Base-by-base conservation (phyloP, 2,113 vertebrate species). In the Brachionichthys hirsutus region DNA sequence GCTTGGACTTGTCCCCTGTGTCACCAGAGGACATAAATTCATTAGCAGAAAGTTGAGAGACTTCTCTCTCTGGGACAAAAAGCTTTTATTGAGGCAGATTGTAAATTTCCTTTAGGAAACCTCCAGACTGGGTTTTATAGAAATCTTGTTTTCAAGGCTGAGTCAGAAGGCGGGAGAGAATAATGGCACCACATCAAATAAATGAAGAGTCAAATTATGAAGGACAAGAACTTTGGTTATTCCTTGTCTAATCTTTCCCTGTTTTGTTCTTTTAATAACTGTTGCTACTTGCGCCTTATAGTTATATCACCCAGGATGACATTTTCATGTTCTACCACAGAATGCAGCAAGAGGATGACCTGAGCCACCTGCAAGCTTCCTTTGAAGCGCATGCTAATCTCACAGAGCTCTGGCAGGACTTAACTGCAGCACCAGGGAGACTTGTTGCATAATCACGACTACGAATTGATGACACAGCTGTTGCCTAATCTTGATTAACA, bases 1-100 rank as follows among this genome's bases (percentile, higher is more conserved):
- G n/a, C 34, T 64, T 62, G 62, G 75, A 67, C 59, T 48, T 54
- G 43, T 62, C 70, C 56, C 59, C 35, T 20, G 43, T 20, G 43
- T 66, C 66, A 55, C 46, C 49, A 59, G 49, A 70, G 67, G 56
- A 64, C 56, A 69, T 72, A 34, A 67, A 67, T 73, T 52, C 41
- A 73, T 70, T 36, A 82, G 36, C 24, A 53, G 62, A 49, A 59
- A 1, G 6, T 51, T 9, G 30, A 56, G 12, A 60, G 18, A 65
- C 75, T 47, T 11, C 12, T 8, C 24, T 30, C 24, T 30, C 24
- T 30, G 24, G 1, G 24, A 30, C 24, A 30, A 30, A n/a, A 30
- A 30, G 24, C 24, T 30, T 30, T 30, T 30, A 8, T 30, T 30
- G 24, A n/a, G n/a, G n/a, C n/a, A n/a, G n/a, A n/a, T n/a, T n/a